Conservation (phyloP, 2,113 vertebrate species). For the Pterocles orientalis region DNA sequence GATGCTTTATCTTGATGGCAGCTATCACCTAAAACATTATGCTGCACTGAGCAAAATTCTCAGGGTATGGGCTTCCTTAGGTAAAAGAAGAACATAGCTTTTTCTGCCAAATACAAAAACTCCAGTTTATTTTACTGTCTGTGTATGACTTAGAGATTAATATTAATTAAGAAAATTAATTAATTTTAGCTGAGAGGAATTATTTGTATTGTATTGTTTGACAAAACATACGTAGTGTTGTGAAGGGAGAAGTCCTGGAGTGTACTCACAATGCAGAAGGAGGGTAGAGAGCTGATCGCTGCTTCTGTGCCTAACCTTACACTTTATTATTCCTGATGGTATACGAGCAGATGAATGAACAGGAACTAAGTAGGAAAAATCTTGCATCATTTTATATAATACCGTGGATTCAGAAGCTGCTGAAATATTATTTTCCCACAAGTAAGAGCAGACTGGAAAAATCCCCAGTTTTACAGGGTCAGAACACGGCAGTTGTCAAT, state of each 20-base stretch:
- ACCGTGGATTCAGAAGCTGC: background rate
- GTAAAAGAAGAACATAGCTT: background rate
- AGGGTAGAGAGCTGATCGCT: background rate
- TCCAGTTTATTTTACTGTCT: background rate
- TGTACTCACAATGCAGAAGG: accelerated
- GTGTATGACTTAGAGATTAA: background rate
- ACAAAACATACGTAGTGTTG: background rate
- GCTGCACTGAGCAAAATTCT: background rate
- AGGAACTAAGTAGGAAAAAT: background rate
- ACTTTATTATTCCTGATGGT: background rate
- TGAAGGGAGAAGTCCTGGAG: background rate
- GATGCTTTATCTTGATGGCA: background rate
- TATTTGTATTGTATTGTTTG: background rate
- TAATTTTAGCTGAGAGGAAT: background rate
- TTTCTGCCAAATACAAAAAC: background rate
- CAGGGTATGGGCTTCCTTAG: background rate
- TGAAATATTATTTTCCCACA: background rate
- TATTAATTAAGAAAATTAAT: background rate
- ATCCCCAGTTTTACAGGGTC: background rate
- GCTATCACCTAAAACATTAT: background rate
- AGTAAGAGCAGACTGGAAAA: background rate
- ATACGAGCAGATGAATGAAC: background rate
- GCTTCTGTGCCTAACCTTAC: background rate
- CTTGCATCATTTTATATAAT: background rate
- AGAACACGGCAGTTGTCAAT: background rate